Evolutionary conservation across 2,113 vertebrate species (phyloP).

Genomic region (Rhinolophus ferrumequinum): DNA sequence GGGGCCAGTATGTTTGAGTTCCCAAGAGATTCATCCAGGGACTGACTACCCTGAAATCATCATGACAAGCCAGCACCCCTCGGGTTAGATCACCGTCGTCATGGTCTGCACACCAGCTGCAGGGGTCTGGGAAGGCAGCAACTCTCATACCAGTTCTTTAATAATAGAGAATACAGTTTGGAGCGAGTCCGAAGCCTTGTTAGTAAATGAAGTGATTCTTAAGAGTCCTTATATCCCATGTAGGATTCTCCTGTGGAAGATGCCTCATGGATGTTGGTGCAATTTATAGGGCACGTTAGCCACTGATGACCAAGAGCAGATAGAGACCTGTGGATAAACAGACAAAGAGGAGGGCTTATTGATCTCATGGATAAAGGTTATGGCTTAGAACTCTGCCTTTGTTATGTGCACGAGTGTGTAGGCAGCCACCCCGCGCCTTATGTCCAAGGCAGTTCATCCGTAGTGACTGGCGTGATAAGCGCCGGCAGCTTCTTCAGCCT

Average conservation of each 20-base stretch:
- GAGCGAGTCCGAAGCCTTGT: not conserved
- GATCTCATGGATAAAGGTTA: not conserved
- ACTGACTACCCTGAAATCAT: not conserved
- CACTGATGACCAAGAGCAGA: not conserved
- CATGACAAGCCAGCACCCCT: not conserved
- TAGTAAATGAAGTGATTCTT: not conserved
- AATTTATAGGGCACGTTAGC: not conserved
- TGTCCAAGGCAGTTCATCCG: accelerated
- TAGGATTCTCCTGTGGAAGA: not conserved
- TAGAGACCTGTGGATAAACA: not conserved
- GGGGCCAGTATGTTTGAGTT: not conserved
- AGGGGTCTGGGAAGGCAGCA: not conserved
- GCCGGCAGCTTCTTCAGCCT: not conserved
- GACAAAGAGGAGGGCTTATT: not conserved
- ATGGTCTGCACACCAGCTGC: accelerated
- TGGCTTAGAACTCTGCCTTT: not conserved
- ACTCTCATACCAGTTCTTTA: not conserved
- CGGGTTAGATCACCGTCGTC: accelerated
- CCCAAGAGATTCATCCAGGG: accelerated
- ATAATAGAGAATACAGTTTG: not conserved
- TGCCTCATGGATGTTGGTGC: not conserved
- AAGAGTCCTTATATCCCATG: accelerated
- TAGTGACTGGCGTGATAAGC: too few relatives aligned
- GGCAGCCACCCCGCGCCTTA: accelerated
- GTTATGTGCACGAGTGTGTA: accelerated